phyloP scores from a whole-genome alignment of 2,797 vertebrate species.

The Enteromius trimaculatus region DNA sequence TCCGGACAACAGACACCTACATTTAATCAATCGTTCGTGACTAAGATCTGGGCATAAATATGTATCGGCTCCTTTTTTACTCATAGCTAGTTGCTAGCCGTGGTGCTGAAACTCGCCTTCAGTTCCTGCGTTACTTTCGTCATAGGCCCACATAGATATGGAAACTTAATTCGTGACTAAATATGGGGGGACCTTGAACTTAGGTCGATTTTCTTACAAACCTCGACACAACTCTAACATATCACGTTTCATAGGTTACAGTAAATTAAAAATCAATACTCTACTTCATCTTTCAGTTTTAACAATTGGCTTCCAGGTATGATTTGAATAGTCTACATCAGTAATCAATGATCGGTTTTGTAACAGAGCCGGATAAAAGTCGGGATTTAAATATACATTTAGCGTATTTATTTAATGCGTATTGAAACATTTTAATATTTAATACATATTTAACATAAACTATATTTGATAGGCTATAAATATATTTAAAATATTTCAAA shows the following conservation, averaged over 20 bases:
- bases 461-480: neutral
- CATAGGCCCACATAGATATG: neutral
- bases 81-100: constrained; percentile 50
- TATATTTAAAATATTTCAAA: neutral
- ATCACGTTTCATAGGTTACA: neutral
- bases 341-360: neutral
- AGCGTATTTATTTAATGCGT: neutral
- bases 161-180: neutral
- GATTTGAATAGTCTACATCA: neutral
- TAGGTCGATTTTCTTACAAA: neutral
- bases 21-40: neutral
- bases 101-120: constrained; percentile 60
- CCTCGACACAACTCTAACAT: neutral
- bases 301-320: neutral
- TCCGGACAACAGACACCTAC: neutral
- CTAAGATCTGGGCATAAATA: constrained; percentile 9
- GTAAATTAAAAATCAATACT: constrained; percentile 25
- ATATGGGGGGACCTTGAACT: constrained; percentile 14
- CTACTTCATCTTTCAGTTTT: neutral
- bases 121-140: neutral
- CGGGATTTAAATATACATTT: neutral
- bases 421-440: neutral
- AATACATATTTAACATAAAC: neutral
- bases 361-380: neutral
- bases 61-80: neutral